phyloP scores from a whole-genome alignment of 2,888 invertebrate genomes.

The Cosmopolites sordidus region DNA sequence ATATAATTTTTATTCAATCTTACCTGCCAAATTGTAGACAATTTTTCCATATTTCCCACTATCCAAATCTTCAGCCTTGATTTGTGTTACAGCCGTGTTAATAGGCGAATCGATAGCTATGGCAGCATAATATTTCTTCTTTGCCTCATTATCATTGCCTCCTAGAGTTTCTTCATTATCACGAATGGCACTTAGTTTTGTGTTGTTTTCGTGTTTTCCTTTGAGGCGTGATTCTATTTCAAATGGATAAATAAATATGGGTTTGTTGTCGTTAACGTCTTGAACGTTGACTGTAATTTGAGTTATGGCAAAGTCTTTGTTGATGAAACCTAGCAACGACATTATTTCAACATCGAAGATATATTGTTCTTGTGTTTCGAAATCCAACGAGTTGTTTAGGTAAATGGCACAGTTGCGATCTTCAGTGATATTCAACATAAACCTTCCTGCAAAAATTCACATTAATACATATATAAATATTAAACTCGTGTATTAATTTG shows the following conservation, averaged over 20 bases:
- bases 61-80: slow-evolving; percentile 83
- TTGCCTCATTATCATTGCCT: slow-evolving; percentile 4
- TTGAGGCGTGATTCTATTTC: slow-evolving; percentile 4
- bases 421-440: slow-evolving; percentile 68
- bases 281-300: slow-evolving; percentile 75
- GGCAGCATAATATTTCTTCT: slow-evolving; percentile 75
- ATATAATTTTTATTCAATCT: no score
- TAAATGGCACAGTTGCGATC: slow-evolving; percentile 80
- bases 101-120: slow-evolving; percentile 70
- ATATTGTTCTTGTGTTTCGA: slow-evolving; percentile 70
- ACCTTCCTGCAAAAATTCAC: slow-evolving; percentile 54
- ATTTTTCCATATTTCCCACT: slow-evolving; percentile 78
- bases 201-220: slow-evolving; percentile 1
- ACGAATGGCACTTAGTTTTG: background rate
- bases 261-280: slow-evolving; percentile 87
- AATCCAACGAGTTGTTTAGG: slow-evolving; percentile 71
- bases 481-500: no score
- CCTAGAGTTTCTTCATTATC: background rate
- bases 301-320: slow-evolving; percentile 69
- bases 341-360: slow-evolving; percentile 71
- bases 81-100: slow-evolving; percentile 72
- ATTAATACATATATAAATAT: no score
- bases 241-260: slow-evolving; percentile 69
- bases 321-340: slow-evolving; percentile 76
- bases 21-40: slow-evolving; percentile 56